phyloP scores from a whole-genome alignment of 1,140 invertebrate species.

The Oryctes rhinoceros region DNA sequence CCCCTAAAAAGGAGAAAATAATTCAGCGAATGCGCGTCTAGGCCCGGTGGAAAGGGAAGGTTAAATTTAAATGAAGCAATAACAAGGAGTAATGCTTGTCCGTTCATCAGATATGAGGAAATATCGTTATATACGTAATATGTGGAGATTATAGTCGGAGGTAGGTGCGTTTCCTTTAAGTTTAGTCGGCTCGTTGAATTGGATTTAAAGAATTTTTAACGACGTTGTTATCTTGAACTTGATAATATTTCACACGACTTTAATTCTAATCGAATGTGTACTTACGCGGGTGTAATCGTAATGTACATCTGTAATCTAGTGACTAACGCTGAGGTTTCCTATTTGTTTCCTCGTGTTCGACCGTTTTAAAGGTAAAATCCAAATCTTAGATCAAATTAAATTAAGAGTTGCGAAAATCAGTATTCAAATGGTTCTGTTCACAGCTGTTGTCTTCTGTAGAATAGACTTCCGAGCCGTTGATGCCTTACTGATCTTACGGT shows the following conservation, averaged over 20 bases:
- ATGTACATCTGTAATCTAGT: neutral
- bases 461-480: too few relatives aligned
- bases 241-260: slow-evolving; percentile 5
- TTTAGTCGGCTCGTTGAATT: neutral
- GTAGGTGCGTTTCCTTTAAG: neutral
- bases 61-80: slow-evolving; percentile 37
- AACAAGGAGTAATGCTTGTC: slow-evolving; percentile 27
- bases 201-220: slow-evolving; percentile 11
- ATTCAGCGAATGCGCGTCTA: slow-evolving; percentile 25
- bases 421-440: too few relatives aligned
- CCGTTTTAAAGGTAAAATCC: neutral
- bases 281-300: neutral
- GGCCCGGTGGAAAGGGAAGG: neutral
- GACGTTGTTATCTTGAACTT: slow-evolving; percentile 4
- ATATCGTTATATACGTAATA: neutral
- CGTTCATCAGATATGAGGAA: slow-evolving; percentile 15
- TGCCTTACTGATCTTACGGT: too few relatives aligned
- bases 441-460: too few relatives aligned
- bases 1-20: slow-evolving; percentile 19
- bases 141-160: neutral
- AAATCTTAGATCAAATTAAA: too few relatives aligned
- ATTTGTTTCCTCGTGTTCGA: neutral
- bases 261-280: neutral
- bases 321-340: neutral
- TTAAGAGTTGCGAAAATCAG: too few relatives aligned